These are phyloP conservation scores for Hyposoter didymator DNA, from an alignment of 2,888 invertebrate genomes.

Conservation along the genomic window DNA sequence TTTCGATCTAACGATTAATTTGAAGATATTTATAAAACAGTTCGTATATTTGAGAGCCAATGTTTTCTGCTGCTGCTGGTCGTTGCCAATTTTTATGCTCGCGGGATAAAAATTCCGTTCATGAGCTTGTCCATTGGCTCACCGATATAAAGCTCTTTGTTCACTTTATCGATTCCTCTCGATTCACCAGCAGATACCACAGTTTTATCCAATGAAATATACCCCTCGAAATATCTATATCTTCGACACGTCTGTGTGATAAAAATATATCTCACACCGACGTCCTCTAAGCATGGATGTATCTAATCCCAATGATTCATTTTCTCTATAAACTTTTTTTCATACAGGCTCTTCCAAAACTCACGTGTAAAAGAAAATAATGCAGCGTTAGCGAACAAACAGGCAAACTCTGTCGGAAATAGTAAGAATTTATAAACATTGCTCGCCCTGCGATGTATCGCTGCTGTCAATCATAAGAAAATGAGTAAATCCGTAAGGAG, in stretches of 20 bases:
- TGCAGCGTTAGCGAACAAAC: not conserved
- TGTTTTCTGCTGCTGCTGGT: not conserved
- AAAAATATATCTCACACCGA: constrained; percentile 13
- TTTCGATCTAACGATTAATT: not conserved
- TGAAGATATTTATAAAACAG: not conserved
- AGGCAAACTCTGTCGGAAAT: not conserved
- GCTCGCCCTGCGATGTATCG: not conserved
- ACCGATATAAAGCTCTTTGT: constrained; percentile 12
- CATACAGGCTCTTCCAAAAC: not conserved
- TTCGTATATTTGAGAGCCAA: not conserved
- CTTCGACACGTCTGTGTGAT: not conserved
- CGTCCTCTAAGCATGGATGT: not conserved
- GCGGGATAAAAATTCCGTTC: not conserved
- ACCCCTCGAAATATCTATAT: not conserved
- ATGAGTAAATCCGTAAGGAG: not conserved
- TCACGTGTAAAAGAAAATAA: not conserved
- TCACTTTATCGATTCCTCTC: constrained; percentile 18
- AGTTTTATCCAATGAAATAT: constrained; percentile 23
- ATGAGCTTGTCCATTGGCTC: constrained; percentile 3
- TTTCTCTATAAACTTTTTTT: not conserved
- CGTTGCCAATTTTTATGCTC: constrained; percentile 18
- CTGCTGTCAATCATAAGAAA: not conserved
- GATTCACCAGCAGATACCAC: constrained; percentile 11
- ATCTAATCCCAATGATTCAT: constrained; percentile 12
- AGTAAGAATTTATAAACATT: too few relatives aligned